These are phyloP conservation scores for Dicycla oo DNA, from an alignment of 2,888 invertebrate genomes.

Conservation along the genomic window DNA sequence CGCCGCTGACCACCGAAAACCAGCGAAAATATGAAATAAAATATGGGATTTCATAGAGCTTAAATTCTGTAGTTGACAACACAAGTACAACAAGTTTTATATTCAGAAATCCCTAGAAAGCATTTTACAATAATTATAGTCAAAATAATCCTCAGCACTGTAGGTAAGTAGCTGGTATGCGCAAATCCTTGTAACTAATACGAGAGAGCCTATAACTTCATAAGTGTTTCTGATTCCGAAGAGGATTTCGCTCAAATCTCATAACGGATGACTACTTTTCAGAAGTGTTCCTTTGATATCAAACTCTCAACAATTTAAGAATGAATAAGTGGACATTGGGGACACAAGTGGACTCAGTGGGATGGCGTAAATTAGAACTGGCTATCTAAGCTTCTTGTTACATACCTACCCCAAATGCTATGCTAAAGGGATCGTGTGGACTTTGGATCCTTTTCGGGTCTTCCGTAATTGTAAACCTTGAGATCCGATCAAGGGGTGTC, in stretches of 20 bases:
- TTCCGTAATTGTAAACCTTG: constrained; percentile 58
- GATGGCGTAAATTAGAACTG: constrained; percentile 75
- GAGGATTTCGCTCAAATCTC: constrained; percentile 46
- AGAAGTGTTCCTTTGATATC: constrained; percentile 79
- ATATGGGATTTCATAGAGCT: background rate
- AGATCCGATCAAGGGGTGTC: constrained; percentile 47
- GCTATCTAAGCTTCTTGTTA: constrained; percentile 77
- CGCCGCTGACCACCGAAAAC: too few relatives aligned
- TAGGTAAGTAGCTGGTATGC: background rate
- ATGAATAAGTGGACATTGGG: constrained; percentile 84
- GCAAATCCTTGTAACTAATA: constrained; percentile 23
- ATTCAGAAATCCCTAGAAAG: background rate
- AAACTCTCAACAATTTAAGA: constrained; percentile 79
- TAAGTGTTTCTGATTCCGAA: constrained; percentile 38
- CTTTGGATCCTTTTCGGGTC: constrained; percentile 64
- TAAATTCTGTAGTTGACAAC: background rate
- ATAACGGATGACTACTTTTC: constrained; percentile 76
- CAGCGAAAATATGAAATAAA: background rate
- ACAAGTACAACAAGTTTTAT: background rate
- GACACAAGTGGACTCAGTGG: constrained; percentile 73
- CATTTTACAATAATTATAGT: background rate
- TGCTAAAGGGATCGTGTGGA: constrained; percentile 45
- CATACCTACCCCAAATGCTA: constrained; percentile 58
- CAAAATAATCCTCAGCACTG: background rate
- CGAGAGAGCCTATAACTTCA: constrained; percentile 31